These are phyloP conservation scores for Manis pentadactyla DNA, from an alignment of 2,797 vertebrate species.

Conservation along the genomic window DNA sequence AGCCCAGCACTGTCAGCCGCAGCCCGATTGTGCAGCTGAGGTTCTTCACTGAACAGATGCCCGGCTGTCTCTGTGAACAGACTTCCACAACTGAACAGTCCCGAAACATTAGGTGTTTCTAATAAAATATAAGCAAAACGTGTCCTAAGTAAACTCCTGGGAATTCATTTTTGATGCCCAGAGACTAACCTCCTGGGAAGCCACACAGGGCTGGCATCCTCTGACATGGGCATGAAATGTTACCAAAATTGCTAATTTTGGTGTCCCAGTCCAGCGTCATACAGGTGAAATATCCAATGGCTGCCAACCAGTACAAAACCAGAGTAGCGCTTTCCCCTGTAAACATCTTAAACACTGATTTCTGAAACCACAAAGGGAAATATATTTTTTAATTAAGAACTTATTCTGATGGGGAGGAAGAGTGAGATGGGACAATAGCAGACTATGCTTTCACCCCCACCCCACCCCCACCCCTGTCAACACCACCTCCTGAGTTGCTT, in stretches of 20 bases:
- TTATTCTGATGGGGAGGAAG: too few species aligned
- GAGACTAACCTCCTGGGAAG: rapidly evolving
- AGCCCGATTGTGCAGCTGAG: not conserved
- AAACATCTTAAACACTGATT: not conserved
- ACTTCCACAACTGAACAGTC: not conserved
- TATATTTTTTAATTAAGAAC: too few species aligned
- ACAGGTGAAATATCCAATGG: not conserved
- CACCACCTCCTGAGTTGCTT: rapidly evolving
- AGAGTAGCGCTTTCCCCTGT: not conserved
- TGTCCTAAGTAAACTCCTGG: rapidly evolving
- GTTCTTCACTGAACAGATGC: not conserved
- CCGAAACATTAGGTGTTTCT: not conserved
- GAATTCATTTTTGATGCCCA: rapidly evolving
- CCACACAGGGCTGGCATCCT: not conserved
- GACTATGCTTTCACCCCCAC: rapidly evolving
- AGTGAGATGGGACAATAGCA: not conserved
- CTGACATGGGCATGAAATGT: not conserved
- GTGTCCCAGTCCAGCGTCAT: too few species aligned
- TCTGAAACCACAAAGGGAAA: not conserved
- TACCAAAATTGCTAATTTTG: not conserved
- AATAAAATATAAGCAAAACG: not conserved
- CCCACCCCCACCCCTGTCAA: rapidly evolving
- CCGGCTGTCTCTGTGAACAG: not conserved
- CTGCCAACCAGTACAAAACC: not conserved
- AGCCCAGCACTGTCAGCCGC: not conserved